These are phyloP conservation scores for Panzeria rudis DNA, from an alignment of 2,888 invertebrate genomes.

Conservation along the genomic window DNA sequence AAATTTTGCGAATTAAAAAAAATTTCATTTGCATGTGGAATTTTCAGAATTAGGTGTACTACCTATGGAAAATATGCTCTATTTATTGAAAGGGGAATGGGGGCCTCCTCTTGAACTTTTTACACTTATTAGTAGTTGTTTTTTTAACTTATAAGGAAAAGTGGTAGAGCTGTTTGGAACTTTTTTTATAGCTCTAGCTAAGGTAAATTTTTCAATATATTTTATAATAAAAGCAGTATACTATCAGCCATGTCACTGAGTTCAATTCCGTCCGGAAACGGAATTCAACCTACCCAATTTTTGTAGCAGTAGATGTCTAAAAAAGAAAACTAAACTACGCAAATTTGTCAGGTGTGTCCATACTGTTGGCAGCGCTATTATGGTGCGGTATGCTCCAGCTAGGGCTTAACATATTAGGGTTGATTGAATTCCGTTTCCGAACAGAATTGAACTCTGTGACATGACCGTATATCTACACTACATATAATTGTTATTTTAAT, in stretches of 20 bases:
- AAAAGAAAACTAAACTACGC: too few relatives aligned
- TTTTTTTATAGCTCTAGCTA: not conserved
- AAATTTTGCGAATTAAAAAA: not conserved
- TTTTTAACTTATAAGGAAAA: not conserved
- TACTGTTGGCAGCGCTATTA: too few relatives aligned
- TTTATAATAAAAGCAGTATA: not conserved
- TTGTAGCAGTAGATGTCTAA: too few relatives aligned
- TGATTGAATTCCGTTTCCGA: too few relatives aligned
- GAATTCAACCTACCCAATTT: too few relatives aligned
- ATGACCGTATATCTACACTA: not conserved
- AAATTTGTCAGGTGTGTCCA: too few relatives aligned
- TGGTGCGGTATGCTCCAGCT: too few relatives aligned
- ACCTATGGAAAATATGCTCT: constrained; percentile 12
- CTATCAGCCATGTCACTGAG: too few relatives aligned
- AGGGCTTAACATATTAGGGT: too few relatives aligned
- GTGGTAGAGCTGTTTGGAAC: not conserved
- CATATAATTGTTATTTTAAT: constrained; percentile 5
- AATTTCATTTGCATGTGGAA: not conserved
- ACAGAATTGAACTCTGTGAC: too few relatives aligned
- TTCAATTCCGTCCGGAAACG: too few relatives aligned
- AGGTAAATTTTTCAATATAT: not conserved
- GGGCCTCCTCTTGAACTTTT: not conserved
- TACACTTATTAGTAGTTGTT: constrained; percentile 6
- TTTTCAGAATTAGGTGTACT: constrained; percentile 8
- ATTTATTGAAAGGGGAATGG: constrained; percentile 5